phyloP scores from a whole-genome alignment of 2,888 invertebrate species.

The Drosophila yooni region DNA sequence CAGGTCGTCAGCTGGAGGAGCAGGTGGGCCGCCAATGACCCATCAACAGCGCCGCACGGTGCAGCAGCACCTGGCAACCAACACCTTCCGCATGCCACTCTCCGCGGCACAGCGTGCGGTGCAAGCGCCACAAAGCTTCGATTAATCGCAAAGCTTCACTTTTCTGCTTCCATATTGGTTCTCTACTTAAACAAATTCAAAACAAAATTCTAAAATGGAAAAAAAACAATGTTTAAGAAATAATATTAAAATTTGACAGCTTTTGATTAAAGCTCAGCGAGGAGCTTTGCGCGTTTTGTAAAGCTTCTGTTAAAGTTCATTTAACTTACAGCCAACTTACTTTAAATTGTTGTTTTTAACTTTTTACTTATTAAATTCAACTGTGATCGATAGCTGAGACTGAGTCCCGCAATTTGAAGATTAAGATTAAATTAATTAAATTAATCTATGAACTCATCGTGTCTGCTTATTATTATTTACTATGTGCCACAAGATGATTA shows the following conservation, averaged over 20 bases:
- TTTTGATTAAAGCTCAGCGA: neutral
- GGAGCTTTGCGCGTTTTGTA: neutral
- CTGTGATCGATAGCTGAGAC: neutral
- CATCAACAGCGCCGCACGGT: neutral
- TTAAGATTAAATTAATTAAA: neutral
- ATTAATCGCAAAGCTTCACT: neutral
- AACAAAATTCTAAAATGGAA: neutral
- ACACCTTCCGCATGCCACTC: constrained; percentile 34
- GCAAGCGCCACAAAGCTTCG: constrained; percentile 18
- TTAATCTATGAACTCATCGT: too few relatives aligned
- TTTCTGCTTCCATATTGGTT: neutral
- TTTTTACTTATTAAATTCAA: neutral
- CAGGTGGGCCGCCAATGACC: neutral
- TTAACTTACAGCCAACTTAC: neutral
- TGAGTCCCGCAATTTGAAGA: neutral
- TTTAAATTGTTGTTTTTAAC: neutral
- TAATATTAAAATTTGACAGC: neutral
- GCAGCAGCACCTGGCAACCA: neutral
- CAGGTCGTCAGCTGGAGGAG: neutral
- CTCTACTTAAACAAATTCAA: neutral
- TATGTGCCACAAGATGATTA: too few relatives aligned
- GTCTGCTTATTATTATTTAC: too few relatives aligned
- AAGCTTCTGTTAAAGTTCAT: neutral
- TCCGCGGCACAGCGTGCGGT: constrained; percentile 44
- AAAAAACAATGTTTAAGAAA: neutral